Percentiles rank a stretch among this genome's conserved stretches.
Evolutionary conservation across 1,140 invertebrate genomes (phyloP).

Genomic region (Brachionus calyciflorus): DNA sequence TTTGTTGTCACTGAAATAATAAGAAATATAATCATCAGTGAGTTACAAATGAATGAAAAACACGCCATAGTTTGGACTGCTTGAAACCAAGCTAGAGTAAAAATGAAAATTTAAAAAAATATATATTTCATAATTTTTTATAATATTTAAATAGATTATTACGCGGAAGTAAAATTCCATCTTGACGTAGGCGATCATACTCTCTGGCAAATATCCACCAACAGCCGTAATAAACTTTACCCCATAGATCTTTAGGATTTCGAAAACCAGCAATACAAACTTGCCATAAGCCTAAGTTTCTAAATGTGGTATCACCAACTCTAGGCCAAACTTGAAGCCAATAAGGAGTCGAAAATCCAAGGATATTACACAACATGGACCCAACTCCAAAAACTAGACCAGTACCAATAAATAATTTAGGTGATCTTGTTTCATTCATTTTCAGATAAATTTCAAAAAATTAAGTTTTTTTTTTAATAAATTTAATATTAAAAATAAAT

Average conservation of each 20-base stretch:
- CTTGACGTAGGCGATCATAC: slow-evolving; percentile 36
- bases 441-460: not conserved
- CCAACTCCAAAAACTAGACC: slow-evolving; percentile 22
- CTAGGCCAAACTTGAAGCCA: slow-evolving; percentile 50
- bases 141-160: not conserved
- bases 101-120: not conserved
- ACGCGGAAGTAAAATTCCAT: slow-evolving; percentile 37
- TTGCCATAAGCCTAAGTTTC: slow-evolving; percentile 49
- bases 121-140: not conserved
- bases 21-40: slow-evolving; percentile 17
- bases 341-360: slow-evolving; percentile 49
- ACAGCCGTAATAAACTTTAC: slow-evolving; percentile 49
- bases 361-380: slow-evolving; percentile 47
- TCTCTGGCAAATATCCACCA: slow-evolving; percentile 51
- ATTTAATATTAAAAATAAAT: not conserved
- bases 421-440: slow-evolving; percentile 46
- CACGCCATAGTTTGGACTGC: slow-evolving; percentile 43
- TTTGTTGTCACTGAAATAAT: slow-evolving; percentile 15
- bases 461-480: too few species aligned
- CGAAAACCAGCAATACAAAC: slow-evolving; percentile 49
- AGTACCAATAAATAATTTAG: slow-evolving; percentile 40
- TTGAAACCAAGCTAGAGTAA: slow-evolving; percentile 34
- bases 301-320: slow-evolving; percentile 49
- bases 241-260: slow-evolving; percentile 47
- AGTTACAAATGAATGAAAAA: slow-evolving; percentile 39